Percentiles rank a stretch among this genome's conserved stretches.
Evolutionary conservation across 2,797 vertebrate genomes (phyloP).

Genomic region (Oreonectes daqikongensis): DNA sequence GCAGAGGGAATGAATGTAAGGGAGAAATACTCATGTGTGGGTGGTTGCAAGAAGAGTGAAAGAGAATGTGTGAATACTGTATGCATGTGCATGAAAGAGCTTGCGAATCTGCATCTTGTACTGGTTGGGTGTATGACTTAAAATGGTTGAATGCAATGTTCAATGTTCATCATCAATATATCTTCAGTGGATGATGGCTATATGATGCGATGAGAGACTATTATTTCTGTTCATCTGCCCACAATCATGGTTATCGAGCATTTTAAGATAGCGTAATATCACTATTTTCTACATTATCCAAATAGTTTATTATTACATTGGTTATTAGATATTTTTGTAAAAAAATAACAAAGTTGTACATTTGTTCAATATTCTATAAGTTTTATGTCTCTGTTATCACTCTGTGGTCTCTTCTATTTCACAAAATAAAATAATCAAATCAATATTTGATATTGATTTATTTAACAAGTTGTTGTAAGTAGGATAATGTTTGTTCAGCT

Average conservation of each 20-base stretch:
- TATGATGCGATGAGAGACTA: background rate
- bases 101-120: slow-evolving; percentile 20
- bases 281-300: no score
- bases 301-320: no score
- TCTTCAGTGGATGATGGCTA: background rate
- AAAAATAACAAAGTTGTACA: background rate
- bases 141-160: background rate
- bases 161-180: background rate
- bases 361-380: background rate
- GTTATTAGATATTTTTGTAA: no score
- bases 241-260: background rate
- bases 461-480: background rate
- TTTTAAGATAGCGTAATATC: no score
- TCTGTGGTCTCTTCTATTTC: background rate
- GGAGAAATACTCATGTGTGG: slow-evolving; percentile 37
- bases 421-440: background rate
- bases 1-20: slow-evolving; percentile 48
- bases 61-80: slow-evolving; percentile 53
- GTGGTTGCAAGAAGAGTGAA: slow-evolving; percentile 54
- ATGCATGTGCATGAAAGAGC: slow-evolving; percentile 29
- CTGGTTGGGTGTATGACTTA: slow-evolving; percentile 7
- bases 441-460: background rate
- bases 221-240: no score
- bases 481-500: background rate
- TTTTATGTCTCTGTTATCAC: background rate